Conservation (phyloP, 2,888 invertebrate genomes). For the Thecophora atra region DNA sequence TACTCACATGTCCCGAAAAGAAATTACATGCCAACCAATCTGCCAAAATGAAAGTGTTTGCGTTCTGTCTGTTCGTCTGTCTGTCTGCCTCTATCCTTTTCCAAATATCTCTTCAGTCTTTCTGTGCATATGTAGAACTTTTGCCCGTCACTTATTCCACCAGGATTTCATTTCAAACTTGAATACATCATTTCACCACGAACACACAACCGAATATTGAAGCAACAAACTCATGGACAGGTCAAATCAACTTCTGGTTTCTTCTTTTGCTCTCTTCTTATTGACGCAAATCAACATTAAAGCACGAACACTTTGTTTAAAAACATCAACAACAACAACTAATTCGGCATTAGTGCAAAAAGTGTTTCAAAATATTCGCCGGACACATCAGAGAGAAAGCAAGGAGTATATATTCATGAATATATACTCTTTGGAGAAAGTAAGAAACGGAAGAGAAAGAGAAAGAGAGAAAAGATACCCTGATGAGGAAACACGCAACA, state of each 20-base stretch:
- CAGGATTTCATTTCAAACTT: conserved; percentile 33
- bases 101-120: neutral
- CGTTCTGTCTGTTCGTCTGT: neutral
- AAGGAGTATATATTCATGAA: no score
- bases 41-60: conserved; percentile 18
- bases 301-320: no score
- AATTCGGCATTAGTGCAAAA: no score
- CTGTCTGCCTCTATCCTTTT: neutral
- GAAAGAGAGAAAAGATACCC: conserved; percentile 2
- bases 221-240: neutral
- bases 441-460: neutral
- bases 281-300: no score
- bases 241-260: neutral
- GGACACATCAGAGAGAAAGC: no score
- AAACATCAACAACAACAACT: no score
- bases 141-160: conserved; percentile 39
- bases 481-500: no score
- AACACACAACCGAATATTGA: neutral
- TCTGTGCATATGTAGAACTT: conserved; percentile 32
- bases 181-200: conserved; percentile 17
- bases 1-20: conserved; percentile 30
- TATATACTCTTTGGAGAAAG: no score
- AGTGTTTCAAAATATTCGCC: no score
- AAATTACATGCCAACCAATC: conserved; percentile 32
- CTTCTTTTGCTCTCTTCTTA: no score